A percentile compares a stretch with the other conserved stretches of the same genome.
Conservation (phyloP, 2,888 invertebrate genomes). For the Agriopis aurantiaria region DNA sequence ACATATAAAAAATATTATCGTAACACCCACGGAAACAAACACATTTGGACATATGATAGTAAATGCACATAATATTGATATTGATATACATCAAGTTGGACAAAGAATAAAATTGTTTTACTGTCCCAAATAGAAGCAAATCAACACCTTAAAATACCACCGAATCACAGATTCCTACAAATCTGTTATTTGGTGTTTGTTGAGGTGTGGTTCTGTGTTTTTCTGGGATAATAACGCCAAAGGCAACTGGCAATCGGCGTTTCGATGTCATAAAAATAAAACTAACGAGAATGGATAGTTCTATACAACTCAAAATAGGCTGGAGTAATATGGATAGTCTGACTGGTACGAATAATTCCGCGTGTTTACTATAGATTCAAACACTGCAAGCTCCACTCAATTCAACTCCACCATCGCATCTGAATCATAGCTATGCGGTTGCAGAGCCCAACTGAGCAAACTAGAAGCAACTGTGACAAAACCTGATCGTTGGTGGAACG, state of each 20-base stretch:
- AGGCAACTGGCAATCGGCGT: too few species aligned
- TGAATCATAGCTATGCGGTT: slow-evolving; percentile 33
- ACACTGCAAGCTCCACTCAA: not conserved
- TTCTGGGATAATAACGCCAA: too few species aligned
- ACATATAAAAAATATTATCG: slow-evolving; percentile 38
- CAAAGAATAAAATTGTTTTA: not conserved
- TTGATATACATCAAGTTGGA: slow-evolving; percentile 33
- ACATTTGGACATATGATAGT: slow-evolving; percentile 32
- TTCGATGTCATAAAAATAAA: not conserved
- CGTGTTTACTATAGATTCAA: not conserved
- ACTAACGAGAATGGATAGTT: not conserved
- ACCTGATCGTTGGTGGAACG: slow-evolving; percentile 62
- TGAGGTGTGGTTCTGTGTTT: too few species aligned
- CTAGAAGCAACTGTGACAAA: slow-evolving; percentile 58
- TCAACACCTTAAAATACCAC: too few species aligned
- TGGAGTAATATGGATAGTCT: not conserved
- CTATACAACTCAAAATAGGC: not conserved
- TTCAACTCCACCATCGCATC: not conserved
- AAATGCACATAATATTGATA: slow-evolving; percentile 38
- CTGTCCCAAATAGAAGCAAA: not conserved
- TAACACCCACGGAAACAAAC: slow-evolving; percentile 35
- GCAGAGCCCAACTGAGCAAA: slow-evolving; percentile 47
- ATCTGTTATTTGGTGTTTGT: too few species aligned
- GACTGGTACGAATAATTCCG: not conserved
- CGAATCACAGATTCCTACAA: too few species aligned